A percentile compares a stretch with the other conserved stretches of the same genome.
Conservation (phyloP, 2,113 vertebrate genomes). For the Vulpes lagopus region DNA sequence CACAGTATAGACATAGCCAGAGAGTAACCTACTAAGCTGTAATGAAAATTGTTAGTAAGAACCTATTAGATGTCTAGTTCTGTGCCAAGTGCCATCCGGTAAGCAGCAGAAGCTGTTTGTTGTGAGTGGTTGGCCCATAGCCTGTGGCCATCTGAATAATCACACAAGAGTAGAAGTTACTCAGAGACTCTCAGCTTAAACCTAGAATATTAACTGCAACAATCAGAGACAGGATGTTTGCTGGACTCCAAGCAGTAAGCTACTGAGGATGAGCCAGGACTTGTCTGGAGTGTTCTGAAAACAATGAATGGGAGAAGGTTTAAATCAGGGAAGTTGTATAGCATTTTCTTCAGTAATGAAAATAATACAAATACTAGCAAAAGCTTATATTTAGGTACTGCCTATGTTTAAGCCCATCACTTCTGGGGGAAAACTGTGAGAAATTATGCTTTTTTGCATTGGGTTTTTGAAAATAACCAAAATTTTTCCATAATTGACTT, state of each 20-base stretch:
- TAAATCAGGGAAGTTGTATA: background rate
- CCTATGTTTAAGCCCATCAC: background rate
- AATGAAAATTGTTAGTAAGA: background rate
- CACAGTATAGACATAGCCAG: background rate
- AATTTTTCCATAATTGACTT: conserved; percentile 36
- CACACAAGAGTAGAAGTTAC: background rate
- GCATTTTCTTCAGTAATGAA: conserved; percentile 22
- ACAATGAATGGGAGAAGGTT: background rate
- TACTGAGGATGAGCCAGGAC: background rate
- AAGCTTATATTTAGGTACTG: background rate
- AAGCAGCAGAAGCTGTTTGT: too few relatives aligned
- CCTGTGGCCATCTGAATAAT: background rate
- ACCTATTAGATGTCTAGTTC: background rate
- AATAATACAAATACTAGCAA: conserved; percentile 18
- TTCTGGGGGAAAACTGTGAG: background rate
- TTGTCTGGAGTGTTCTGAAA: conserved; percentile 47
- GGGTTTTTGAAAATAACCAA: conserved; percentile 38
- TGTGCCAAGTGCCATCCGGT: too few relatives aligned
- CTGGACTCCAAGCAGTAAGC: background rate
- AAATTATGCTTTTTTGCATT: background rate
- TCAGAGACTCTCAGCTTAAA: background rate
- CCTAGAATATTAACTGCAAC: background rate
- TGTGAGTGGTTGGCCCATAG: background rate
- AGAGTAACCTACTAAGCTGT: background rate
- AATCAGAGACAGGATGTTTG: background rate